A percentile compares a stretch with the other conserved stretches of the same genome.
These are phyloP conservation scores for Rhabdomys dilectus DNA, from an alignment of 2,113 vertebrate species.

Conservation along the genomic window DNA sequence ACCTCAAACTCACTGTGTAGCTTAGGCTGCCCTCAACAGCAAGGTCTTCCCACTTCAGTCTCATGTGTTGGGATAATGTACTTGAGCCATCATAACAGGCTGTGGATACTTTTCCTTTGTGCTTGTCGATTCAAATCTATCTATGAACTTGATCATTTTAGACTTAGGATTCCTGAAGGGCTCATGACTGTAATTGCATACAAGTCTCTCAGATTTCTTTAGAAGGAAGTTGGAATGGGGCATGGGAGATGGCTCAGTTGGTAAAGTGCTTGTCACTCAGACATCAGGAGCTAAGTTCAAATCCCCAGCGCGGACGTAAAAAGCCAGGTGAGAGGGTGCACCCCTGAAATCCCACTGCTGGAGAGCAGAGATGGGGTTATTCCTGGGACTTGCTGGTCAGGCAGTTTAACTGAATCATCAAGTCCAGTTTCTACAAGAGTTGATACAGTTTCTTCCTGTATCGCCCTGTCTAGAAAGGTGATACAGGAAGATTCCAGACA, in stretches of 20 bases:
- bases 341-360: not conserved
- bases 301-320: not conserved
- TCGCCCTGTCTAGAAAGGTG: not conserved
- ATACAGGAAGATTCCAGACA: not conserved
- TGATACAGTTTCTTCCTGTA: too few species aligned
- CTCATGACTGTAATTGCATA: not conserved
- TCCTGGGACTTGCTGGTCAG: not conserved
- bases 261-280: not conserved
- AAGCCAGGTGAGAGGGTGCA: not conserved
- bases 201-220: constrained; percentile 14
- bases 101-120: not conserved
- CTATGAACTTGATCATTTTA: constrained; percentile 13
- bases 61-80: too few species aligned
- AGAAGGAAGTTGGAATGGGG: not conserved
- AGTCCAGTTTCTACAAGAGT: not conserved
- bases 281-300: not conserved
- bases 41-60: not conserved
- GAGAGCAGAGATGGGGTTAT: not conserved
- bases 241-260: not conserved
- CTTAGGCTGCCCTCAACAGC: not conserved
- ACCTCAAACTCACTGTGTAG: not conserved
- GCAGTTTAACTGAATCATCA: not conserved
- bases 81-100: not conserved
- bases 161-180: not conserved
- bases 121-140: not conserved